Conservation (phyloP, 1,140 invertebrate species). For the Drosophila eugracilis region DNA sequence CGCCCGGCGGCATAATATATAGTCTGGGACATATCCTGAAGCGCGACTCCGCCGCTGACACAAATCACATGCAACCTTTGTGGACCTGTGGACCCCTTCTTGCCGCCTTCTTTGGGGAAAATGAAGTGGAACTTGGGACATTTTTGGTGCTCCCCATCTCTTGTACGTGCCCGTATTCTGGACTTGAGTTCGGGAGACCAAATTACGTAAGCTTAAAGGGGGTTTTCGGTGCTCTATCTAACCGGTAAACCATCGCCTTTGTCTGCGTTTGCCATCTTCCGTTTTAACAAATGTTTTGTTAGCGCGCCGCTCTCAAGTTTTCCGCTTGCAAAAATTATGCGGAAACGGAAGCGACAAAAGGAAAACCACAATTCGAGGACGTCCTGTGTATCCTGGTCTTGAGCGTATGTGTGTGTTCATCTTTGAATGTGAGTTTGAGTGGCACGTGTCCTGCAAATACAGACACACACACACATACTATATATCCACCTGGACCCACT, state of each 20-base stretch:
- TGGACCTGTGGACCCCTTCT: background rate
- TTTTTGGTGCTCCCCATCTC: slow-evolving; percentile 50
- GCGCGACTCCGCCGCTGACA: slow-evolving; percentile 53
- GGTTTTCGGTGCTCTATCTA: slow-evolving; percentile 46
- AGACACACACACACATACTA: background rate
- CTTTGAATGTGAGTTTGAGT: slow-evolving; percentile 39
- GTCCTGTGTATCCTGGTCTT: slow-evolving; percentile 20
- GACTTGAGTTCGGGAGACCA: slow-evolving; percentile 48
- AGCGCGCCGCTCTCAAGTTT: slow-evolving; percentile 61
- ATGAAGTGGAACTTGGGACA: slow-evolving; percentile 24
- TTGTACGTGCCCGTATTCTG: slow-evolving; percentile 64
- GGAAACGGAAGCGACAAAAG: slow-evolving; percentile 80
- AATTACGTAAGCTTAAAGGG: slow-evolving; percentile 79
- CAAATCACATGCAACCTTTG: slow-evolving; percentile 81
- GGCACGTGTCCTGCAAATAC: slow-evolving; percentile 56
- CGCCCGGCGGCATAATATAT: slow-evolving; percentile 76
- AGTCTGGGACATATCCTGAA: slow-evolving; percentile 67
- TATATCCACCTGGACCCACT: slow-evolving; percentile 44
- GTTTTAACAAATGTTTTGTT: slow-evolving; percentile 82
- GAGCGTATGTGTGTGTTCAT: slow-evolving; percentile 32
- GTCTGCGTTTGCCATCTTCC: slow-evolving; percentile 75
- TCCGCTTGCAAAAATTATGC: slow-evolving; percentile 79
- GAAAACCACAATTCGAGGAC: slow-evolving; percentile 78
- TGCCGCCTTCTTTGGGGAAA: slow-evolving; percentile 12
- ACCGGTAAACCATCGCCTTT: slow-evolving; percentile 18